Percentiles rank a stretch among this genome's conserved stretches.
These are phyloP conservation scores for Hyposmocoma kahamanoa DNA, from an alignment of 1,140 invertebrate species.

Conservation along the genomic window DNA sequence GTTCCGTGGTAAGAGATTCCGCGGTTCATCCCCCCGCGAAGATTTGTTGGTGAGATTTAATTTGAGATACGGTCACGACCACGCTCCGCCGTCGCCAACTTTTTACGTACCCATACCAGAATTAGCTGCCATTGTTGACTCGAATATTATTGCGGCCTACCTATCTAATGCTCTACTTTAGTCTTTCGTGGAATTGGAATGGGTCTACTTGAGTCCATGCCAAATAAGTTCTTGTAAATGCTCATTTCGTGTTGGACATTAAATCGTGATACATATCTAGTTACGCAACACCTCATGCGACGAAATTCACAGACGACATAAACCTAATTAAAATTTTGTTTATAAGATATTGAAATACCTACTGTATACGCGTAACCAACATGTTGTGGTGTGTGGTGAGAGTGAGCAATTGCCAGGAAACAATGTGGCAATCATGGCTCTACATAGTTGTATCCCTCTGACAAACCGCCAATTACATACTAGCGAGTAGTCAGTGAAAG, in stretches of 20 bases:
- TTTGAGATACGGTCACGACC: conserved; percentile 60
- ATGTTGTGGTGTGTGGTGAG: background rate
- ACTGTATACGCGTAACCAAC: no score
- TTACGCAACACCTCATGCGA: no score
- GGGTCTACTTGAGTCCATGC: background rate
- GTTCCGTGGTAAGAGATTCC: conserved; percentile 32
- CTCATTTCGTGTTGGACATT: background rate
- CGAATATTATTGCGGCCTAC: background rate
- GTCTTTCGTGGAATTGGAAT: background rate
- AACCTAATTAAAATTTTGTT: no score
- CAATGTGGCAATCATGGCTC: background rate
- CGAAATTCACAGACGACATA: no score
- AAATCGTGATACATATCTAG: no score
- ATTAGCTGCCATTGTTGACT: conserved; percentile 30
- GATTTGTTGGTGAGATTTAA: conserved; percentile 66
- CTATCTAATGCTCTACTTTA: background rate
- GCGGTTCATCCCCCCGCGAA: conserved; percentile 49
- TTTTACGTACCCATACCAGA: conserved; percentile 28
- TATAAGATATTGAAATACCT: no score
- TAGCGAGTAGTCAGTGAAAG: background rate
- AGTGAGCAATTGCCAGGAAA: background rate
- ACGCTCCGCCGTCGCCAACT: conserved; percentile 38
- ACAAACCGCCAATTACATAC: background rate
- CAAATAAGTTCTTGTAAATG: background rate
- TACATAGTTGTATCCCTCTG: background rate